phyloP scores from a whole-genome alignment of 1,140 invertebrate species.

The Patella vulgata region DNA sequence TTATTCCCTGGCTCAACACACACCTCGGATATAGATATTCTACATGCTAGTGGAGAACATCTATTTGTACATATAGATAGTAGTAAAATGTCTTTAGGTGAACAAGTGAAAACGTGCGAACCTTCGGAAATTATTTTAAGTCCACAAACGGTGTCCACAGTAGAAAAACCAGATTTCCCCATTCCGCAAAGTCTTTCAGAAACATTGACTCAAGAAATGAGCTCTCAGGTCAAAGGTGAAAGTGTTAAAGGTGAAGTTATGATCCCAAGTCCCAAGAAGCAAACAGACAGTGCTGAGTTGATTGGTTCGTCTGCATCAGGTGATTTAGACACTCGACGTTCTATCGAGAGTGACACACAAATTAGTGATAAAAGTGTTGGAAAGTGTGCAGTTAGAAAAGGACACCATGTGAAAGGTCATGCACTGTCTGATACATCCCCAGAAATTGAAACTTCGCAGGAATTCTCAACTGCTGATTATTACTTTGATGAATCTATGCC shows the following conservation, averaged over 20 bases:
- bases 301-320: slow-evolving; percentile 30
- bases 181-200: slow-evolving; percentile 53
- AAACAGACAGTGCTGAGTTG: slow-evolving; percentile 12
- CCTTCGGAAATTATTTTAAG: slow-evolving; percentile 30
- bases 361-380: slow-evolving; percentile 22
- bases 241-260: slow-evolving; percentile 3
- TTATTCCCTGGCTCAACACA: slow-evolving; percentile 1
- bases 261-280: slow-evolving; percentile 1
- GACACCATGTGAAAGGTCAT: slow-evolving; percentile 8
- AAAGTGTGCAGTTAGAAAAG: slow-evolving; percentile 14
- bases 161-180: slow-evolving; percentile 41
- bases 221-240: slow-evolving; percentile 10
- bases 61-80: slow-evolving; percentile 33
- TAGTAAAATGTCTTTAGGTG: slow-evolving; percentile 41
- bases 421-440: slow-evolving; percentile 38
- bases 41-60: slow-evolving; percentile 28
- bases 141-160: slow-evolving; percentile 24
- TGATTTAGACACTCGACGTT: slow-evolving; percentile 32
- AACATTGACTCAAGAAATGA: slow-evolving; percentile 35
- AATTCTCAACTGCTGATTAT: slow-evolving; percentile 83
- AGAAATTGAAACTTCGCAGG: slow-evolving; percentile 63
- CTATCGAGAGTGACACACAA: slow-evolving; percentile 35
- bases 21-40: slow-evolving; percentile 38
- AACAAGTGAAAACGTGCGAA: slow-evolving; percentile 42
- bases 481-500: slow-evolving; percentile 84